phyloP scores from a whole-genome alignment of 2,888 invertebrate species.

The Diachrysia chrysitis region DNA sequence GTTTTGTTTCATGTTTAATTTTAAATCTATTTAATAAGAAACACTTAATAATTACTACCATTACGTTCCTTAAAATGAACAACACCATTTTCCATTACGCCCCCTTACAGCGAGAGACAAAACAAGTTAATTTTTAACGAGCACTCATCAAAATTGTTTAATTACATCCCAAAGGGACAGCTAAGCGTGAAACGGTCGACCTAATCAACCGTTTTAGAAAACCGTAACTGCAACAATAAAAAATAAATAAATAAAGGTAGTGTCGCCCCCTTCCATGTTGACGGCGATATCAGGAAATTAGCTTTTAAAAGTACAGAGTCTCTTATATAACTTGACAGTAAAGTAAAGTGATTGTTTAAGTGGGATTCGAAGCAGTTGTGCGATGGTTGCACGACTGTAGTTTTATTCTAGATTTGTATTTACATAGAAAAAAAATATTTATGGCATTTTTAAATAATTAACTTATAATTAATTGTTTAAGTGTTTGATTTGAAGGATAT shows the following conservation, averaged over 20 bases:
- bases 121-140: constrained; percentile 82
- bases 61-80: constrained; percentile 29
- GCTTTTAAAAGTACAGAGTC: constrained; percentile 70
- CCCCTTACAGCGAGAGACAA: constrained; percentile 64
- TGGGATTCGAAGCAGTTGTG: constrained; percentile 13
- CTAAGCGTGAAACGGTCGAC: constrained; percentile 70
- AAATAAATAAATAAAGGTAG: constrained; percentile 33
- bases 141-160: constrained; percentile 81
- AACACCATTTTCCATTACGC: constrained; percentile 32
- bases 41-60: not conserved
- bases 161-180: constrained; percentile 79
- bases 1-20: too few relatives aligned
- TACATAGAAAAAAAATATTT: too few relatives aligned
- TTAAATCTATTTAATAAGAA: too few relatives aligned
- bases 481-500: too few relatives aligned
- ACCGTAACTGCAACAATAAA: constrained; percentile 72
- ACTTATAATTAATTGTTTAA: too few relatives aligned
- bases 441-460: too few relatives aligned
- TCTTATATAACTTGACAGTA: constrained; percentile 58
- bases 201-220: constrained; percentile 77
- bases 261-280: constrained; percentile 51
- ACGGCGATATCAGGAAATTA: constrained; percentile 74
- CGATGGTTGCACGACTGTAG: constrained; percentile 6
- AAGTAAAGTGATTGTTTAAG: constrained; percentile 31
- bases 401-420: not conserved